Evolutionary conservation across 37 sponge, comb jelly and placozoan species (phyloP).

Genomic region (Geodia barretti): DNA sequence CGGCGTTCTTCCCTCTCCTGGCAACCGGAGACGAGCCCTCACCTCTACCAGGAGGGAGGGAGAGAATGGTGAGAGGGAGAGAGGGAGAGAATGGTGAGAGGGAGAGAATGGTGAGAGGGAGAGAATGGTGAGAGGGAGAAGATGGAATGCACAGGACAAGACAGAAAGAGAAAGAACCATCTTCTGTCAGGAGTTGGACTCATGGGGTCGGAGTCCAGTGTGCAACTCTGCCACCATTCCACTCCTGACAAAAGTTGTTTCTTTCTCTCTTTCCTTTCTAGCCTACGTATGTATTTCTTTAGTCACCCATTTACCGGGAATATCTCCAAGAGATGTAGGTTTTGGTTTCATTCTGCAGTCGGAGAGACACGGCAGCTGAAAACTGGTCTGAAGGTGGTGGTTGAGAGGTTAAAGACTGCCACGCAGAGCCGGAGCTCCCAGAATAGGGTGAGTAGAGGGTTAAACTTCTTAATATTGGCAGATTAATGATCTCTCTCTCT

Average conservation of each 20-base stretch:
- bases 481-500: not conserved
- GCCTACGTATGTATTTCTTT: no score
- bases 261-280: not conserved
- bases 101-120: no score
- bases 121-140: no score
- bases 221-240: not conserved
- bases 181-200: no score
- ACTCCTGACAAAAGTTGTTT: no score
- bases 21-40: conserved; percentile 19
- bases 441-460: not conserved
- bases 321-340: no score
- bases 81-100: no score
- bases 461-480: no score
- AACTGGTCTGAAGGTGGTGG: conserved; percentile 6
- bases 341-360: not conserved
- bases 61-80: conserved; percentile 48
- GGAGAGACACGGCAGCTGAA: not conserved
- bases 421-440: conserved; percentile 1
- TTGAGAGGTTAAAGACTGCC: conserved; percentile 35
- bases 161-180: no score
- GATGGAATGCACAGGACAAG: no score
- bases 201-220: no score
- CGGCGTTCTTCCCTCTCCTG: conserved; percentile 34
- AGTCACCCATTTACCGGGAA: no score
- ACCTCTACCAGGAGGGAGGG: conserved; percentile 20